Percentiles rank a stretch among this genome's conserved stretches.
These are phyloP conservation scores for Zoanthus sansibaricus DNA, from an alignment of 92 coral and sea anemone species.

Conservation along the genomic window DNA sequence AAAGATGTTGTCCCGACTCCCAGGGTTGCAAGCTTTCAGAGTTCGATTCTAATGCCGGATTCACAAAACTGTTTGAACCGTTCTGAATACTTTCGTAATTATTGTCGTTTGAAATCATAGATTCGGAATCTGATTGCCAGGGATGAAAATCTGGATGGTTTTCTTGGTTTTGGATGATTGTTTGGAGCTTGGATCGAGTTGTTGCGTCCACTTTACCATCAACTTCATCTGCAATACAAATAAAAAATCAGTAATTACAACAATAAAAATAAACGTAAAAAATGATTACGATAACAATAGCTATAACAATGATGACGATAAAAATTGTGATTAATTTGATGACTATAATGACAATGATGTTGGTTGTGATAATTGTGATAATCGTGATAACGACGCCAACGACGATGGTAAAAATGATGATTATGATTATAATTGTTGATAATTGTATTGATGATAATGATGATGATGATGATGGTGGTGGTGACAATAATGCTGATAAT, in stretches of 20 bases:
- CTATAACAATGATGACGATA: background rate
- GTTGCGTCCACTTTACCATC: constrained; percentile 72
- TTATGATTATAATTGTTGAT: background rate
- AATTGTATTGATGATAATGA: background rate
- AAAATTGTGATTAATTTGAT: background rate
- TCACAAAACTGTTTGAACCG: constrained; percentile 5
- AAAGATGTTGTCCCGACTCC: constrained; percentile 45
- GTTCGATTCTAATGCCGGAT: background rate
- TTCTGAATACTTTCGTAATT: constrained; percentile 11
- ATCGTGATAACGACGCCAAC: too few relatives aligned
- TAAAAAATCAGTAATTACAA: background rate
- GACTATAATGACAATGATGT: background rate
- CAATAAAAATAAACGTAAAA: background rate
- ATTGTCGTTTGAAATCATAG: constrained; percentile 46
- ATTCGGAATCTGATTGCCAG: constrained; percentile 83
- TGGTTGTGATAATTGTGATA: background rate
- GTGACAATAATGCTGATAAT: background rate
- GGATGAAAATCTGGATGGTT: constrained; percentile 80
- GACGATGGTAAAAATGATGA: background rate
- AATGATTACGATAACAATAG: background rate
- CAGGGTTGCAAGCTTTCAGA: constrained; percentile 6
- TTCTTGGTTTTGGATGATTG: constrained; percentile 80
- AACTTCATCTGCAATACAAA: constrained; percentile 35
- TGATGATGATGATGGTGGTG: background rate
- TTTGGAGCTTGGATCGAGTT: constrained; percentile 70